These are phyloP conservation scores for Cordilura impudica DNA, from an alignment of 2,888 invertebrate genomes.

Conservation along the genomic window DNA sequence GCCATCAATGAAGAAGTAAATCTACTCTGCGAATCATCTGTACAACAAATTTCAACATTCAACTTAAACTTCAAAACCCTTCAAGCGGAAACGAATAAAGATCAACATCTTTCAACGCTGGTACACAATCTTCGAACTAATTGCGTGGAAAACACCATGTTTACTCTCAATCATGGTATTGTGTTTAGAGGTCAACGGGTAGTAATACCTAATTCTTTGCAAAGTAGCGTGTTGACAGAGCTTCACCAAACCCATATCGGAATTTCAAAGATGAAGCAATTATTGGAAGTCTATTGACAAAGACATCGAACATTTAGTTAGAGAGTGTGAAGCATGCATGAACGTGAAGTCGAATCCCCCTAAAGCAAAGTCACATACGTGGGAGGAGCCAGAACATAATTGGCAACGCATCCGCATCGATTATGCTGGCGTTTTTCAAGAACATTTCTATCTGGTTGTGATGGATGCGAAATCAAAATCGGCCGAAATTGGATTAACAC, in stretches of 20 bases:
- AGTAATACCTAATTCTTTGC: too few species aligned
- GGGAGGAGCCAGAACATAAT: too few species aligned
- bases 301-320: slow-evolving; percentile 67
- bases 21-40: slow-evolving; percentile 18
- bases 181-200: slow-evolving; percentile 61
- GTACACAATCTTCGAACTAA: slow-evolving; percentile 29
- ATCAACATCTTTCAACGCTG: slow-evolving; percentile 26
- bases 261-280: slow-evolving; percentile 68
- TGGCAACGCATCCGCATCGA: too few species aligned
- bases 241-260: slow-evolving; percentile 68
- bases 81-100: slow-evolving; percentile 33
- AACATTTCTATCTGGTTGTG: too few species aligned
- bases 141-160: slow-evolving; percentile 26
- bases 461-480: slow-evolving; percentile 54
- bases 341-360: slow-evolving; percentile 1
- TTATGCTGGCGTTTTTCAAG: too few species aligned
- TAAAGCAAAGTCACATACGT: slow-evolving; percentile 32
- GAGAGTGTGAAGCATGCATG: slow-evolving; percentile 63
- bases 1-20: slow-evolving; percentile 28
- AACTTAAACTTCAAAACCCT: slow-evolving; percentile 48
- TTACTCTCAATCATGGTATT: slow-evolving; percentile 51
- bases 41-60: slow-evolving; percentile 33
- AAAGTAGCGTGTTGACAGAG: slow-evolving; percentile 54
- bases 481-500: slow-evolving; percentile 36
- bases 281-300: slow-evolving; percentile 68